Evolutionary conservation across 1,140 invertebrate genomes (phyloP), one percentile per base, ranked within the genome.

Genomic region (Globodera ellingtonae): DNA sequence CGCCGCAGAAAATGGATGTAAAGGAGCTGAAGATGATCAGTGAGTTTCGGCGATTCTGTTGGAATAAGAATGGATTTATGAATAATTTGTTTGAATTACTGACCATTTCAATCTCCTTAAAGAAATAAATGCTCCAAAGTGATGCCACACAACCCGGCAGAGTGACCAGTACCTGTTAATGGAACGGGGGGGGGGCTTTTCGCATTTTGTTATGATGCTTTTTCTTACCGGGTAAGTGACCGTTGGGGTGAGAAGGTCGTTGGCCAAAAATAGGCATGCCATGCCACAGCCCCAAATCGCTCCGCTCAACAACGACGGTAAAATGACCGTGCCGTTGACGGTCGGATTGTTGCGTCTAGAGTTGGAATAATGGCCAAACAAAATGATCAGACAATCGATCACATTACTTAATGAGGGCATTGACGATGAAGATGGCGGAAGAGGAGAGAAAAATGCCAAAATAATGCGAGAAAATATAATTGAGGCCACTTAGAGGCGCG

Each of bases 381-480:
- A 50, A 24, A 15, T 4, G 10, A 10, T 10, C 13, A 56, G 18
- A 65, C 18, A 24, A 15, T 3, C 13, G 6, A 24, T 79, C 35
- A 47, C 15, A 15, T 78, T 79, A 81, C 80, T 66, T 81, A 15
- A 79, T 21, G 46, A 82, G 21, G 15, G 80, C 52, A 73, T 83
- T 83, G 18, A 72, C 66, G 59, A 84, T 72, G 70, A 84, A 84
- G 67, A 82, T 82, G 65, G 66, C n/a, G 4, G 83, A 75, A 46
- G 79, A 59, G 18, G 52, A 69, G 50, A 85, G 79, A 70, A 84
- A 84, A 44, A 82, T 75, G 13, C 83, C 83, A 73, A 84, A 84
- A 59, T 77, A 84, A 72, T 85, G 84, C 4, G 80, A 77, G 62
- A 84, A 84, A 18, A 85, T 70, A 48, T 84, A 84, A 56, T 72